Evolutionary conservation across 2,888 invertebrate species (phyloP).

Genomic region (Steinernema scapterisci): DNA sequence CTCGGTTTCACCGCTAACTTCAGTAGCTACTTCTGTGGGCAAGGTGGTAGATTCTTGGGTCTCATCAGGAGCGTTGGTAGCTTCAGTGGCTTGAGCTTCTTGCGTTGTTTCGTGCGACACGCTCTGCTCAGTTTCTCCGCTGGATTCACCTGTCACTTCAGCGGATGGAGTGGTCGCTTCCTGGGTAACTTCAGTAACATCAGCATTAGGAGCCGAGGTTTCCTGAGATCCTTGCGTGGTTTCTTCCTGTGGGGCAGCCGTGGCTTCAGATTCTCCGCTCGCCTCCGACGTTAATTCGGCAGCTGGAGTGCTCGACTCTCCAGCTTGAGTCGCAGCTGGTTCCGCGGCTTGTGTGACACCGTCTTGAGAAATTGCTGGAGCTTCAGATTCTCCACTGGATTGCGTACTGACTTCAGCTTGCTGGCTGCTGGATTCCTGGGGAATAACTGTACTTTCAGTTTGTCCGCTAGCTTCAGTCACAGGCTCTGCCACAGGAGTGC

Average conservation of each 20-base stretch:
- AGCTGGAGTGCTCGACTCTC: not conserved
- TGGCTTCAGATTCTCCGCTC: slow-evolving; percentile 26
- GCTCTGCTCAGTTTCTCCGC: not conserved
- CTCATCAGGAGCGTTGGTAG: slow-evolving; percentile 35
- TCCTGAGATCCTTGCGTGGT: slow-evolving; percentile 27
- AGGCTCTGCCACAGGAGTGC: not conserved
- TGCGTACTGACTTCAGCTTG: too few species aligned
- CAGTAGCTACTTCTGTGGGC: slow-evolving; percentile 14
- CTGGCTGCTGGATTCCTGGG: too few species aligned
- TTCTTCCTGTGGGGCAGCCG: slow-evolving; percentile 34
- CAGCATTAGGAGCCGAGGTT: slow-evolving; percentile 3
- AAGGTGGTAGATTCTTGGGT: not conserved
- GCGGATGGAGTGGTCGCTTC: not conserved
- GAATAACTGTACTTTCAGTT: too few species aligned
- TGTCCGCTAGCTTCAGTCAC: slow-evolving; percentile 29
- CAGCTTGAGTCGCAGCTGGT: not conserved
- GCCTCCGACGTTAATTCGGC: not conserved
- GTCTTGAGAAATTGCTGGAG: too few species aligned
- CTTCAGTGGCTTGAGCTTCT: slow-evolving; percentile 3
- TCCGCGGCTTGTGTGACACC: too few species aligned
- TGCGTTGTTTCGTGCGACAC: not conserved
- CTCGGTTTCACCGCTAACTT: slow-evolving; percentile 28
- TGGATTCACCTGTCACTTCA: not conserved
- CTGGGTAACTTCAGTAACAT: not conserved
- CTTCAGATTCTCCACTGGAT: not conserved